Percentiles rank a stretch among this genome's conserved stretches.
Evolutionary conservation across 2,797 vertebrate genomes (phyloP).

Genomic region (Leptoclinus maculatus): DNA sequence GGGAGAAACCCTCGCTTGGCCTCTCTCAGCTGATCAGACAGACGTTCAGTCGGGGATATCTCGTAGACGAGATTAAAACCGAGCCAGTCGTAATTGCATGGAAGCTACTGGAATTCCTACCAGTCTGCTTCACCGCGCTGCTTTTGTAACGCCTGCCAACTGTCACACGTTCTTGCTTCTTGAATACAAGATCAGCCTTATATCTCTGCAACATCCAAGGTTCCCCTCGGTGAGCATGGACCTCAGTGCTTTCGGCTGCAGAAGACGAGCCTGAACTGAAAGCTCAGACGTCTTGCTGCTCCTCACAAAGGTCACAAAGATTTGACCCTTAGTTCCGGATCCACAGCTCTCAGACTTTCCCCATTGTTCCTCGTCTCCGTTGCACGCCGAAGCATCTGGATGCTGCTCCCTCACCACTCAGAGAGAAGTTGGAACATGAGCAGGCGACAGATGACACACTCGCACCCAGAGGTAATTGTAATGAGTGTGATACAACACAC

Average conservation of each 20-base stretch:
- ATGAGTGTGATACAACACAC: conserved; percentile 68
- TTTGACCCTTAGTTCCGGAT: conserved; percentile 2
- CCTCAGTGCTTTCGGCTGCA: background rate
- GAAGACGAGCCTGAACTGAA: too few relatives aligned
- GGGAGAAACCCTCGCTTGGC: conserved; percentile 3
- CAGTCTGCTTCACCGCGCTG: background rate
- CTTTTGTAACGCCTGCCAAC: conserved; percentile 47
- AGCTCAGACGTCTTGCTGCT: background rate
- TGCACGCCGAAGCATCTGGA: conserved; percentile 53
- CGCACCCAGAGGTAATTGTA: conserved; percentile 74
- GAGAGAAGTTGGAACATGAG: conserved; percentile 69
- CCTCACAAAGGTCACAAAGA: background rate
- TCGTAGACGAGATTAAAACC: conserved; percentile 22
- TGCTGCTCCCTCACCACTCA: conserved; percentile 55
- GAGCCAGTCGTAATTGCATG: conserved; percentile 34
- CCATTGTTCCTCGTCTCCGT: background rate
- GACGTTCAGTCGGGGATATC: conserved; percentile 49
- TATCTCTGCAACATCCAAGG: conserved; percentile 8
- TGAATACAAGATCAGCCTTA: conserved; percentile 25
- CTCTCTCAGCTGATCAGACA: conserved; percentile 53
- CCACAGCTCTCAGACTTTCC: background rate
- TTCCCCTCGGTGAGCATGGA: background rate
- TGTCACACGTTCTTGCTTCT: conserved; percentile 38
- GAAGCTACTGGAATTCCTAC: conserved; percentile 39
- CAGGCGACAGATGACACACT: conserved; percentile 72